Conservation (phyloP, 2,888 invertebrate species). For the Drosophila longiperda region DNA sequence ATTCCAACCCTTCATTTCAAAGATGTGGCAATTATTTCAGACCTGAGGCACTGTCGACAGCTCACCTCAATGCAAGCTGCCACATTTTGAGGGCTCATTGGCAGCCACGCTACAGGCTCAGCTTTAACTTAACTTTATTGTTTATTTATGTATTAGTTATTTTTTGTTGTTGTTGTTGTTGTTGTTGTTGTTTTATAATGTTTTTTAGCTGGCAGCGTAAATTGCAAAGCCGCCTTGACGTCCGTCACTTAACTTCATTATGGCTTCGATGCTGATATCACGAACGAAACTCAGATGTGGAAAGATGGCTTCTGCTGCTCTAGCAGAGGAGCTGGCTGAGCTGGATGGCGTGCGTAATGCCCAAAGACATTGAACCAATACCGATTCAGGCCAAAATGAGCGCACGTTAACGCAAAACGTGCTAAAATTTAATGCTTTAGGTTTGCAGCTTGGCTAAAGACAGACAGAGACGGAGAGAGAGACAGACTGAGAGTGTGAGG, state of each 20-base stretch:
- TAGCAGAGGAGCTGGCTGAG: slow-evolving; percentile 58
- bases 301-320: slow-evolving; percentile 7
- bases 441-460: slow-evolving; percentile 36
- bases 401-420: slow-evolving; percentile 76
- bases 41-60: neutral
- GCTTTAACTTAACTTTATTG: slow-evolving; percentile 61
- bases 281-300: slow-evolving; percentile 20
- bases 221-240: slow-evolving; percentile 72
- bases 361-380: slow-evolving; percentile 49
- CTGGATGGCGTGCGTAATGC: slow-evolving; percentile 82
- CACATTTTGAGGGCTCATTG: slow-evolving; percentile 18
- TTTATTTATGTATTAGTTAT: slow-evolving; percentile 62
- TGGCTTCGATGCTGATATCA: slow-evolving; percentile 53
- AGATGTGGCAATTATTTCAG: slow-evolving; percentile 18
- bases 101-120: neutral
- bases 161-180: slow-evolving; percentile 17
- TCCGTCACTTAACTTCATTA: slow-evolving; percentile 79
- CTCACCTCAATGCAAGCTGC: slow-evolving; percentile 11
- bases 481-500: neutral
- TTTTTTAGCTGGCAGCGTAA: slow-evolving; percentile 45
- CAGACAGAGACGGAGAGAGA: neutral
- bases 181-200: slow-evolving; percentile 26
- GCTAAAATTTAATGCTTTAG: slow-evolving; percentile 81
- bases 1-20: slow-evolving; percentile 11
- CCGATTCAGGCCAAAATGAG: slow-evolving; percentile 64